Percentiles rank a stretch among this genome's conserved stretches.
Evolutionary conservation across 2,113 vertebrate species (phyloP).

Genomic region (Candoia aspera): DNA sequence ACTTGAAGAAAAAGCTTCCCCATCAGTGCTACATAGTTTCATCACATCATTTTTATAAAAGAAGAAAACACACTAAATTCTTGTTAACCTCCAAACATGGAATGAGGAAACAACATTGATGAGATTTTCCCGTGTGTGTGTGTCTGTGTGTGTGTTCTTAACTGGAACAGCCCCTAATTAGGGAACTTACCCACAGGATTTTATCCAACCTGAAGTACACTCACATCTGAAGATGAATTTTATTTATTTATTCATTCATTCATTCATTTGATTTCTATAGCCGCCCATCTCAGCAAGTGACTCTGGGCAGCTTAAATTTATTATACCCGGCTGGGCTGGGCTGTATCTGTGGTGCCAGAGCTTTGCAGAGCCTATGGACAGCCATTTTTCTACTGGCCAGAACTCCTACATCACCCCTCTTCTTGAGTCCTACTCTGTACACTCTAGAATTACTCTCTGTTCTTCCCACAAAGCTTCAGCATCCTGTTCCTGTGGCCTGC

Average conservation of each 20-base stretch:
- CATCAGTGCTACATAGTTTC: neutral
- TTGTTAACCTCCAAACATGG: neutral
- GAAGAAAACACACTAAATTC: neutral
- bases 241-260: no score
- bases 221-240: no score
- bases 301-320: no score
- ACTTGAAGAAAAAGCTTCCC: neutral
- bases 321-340: neutral
- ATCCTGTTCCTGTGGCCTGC: neutral
- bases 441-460: neutral
- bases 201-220: neutral
- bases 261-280: no score
- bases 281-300: no score
- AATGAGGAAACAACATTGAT: neutral
- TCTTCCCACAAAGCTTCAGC: neutral
- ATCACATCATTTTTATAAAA: neutral
- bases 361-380: neutral
- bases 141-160: neutral
- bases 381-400: neutral
- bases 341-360: neutral
- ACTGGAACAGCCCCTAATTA: neutral
- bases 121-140: neutral
- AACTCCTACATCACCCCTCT: neutral
- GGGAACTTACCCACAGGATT: neutral
- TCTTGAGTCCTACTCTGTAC: neutral